A percentile compares a stretch with the other conserved stretches of the same genome.
Evolutionary conservation across 1,140 invertebrate genomes (phyloP).

Genomic region (Galleria mellonella): DNA sequence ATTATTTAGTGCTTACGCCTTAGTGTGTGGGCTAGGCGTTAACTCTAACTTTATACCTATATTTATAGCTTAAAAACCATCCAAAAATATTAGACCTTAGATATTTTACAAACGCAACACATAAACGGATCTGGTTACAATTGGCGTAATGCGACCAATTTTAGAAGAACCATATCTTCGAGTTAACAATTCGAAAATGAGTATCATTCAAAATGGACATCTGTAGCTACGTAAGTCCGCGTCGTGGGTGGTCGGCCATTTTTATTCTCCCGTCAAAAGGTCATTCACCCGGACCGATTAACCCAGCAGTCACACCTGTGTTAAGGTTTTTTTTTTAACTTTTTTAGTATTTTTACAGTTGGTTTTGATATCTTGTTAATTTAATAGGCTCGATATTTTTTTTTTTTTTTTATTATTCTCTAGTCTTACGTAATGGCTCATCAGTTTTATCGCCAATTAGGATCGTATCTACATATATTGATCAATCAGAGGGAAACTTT

Average conservation of each 20-base stretch:
- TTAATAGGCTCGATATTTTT: neutral
- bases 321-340: constrained; percentile 25
- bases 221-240: constrained; percentile 21
- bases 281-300: constrained; percentile 26
- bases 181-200: constrained; percentile 8
- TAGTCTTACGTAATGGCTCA: no score
- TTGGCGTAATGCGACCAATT: constrained; percentile 10
- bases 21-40: constrained; percentile 28
- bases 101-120: neutral
- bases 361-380: constrained; percentile 18
- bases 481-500: no score
- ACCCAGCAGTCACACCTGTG: constrained; percentile 28
- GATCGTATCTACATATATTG: no score
- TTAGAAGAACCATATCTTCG: constrained; percentile 9
- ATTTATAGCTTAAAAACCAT: constrained; percentile 18
- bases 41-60: constrained; percentile 9
- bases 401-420: no score
- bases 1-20: constrained; percentile 32
- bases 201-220: constrained; percentile 22
- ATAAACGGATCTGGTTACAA: constrained; percentile 2
- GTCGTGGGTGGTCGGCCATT: constrained; percentile 51
- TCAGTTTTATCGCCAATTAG: no score
- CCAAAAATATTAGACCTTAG: constrained; percentile 6
- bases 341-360: constrained; percentile 33
- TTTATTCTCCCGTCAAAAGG: constrained; percentile 56